These are phyloP conservation scores for Cantharis rufa DNA, from an alignment of 2,888 invertebrate species.

Conservation along the genomic window DNA sequence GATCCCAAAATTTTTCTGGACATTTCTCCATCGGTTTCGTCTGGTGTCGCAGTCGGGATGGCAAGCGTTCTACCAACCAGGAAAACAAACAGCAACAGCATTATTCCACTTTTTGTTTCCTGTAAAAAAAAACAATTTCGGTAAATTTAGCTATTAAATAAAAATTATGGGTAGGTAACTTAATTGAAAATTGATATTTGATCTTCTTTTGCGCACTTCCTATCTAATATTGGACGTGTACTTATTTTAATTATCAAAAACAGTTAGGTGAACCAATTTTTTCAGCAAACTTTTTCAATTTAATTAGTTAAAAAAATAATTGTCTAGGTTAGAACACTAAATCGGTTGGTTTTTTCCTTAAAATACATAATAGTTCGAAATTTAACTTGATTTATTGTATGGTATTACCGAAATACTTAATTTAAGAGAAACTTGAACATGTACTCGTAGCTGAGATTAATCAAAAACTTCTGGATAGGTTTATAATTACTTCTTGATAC, in stretches of 20 bases:
- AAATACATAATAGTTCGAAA: background rate
- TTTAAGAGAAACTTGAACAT: background rate
- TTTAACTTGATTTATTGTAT: background rate
- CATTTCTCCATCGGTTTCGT: constrained; percentile 54
- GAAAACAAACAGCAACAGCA: constrained; percentile 26
- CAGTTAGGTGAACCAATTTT: background rate
- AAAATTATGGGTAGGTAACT: background rate
- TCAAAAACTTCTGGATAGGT: background rate
- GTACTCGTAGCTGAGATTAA: background rate
- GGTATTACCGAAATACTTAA: background rate
- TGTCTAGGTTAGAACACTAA: background rate
- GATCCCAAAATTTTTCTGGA: constrained; percentile 65
- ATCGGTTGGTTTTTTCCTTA: background rate
- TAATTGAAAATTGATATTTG: background rate
- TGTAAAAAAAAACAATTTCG: constrained; percentile 9
- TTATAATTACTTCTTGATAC: background rate
- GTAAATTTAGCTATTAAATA: background rate
- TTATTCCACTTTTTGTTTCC: background rate
- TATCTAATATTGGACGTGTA: background rate
- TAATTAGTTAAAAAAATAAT: background rate
- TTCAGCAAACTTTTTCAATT: background rate
- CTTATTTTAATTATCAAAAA: background rate
- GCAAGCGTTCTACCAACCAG: constrained; percentile 17
- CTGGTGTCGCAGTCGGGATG: constrained; percentile 24
- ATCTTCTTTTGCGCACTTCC: background rate